These are phyloP conservation scores for Melanotaenia nigrans DNA, from an alignment of 2,797 vertebrate genomes.

Conservation along the genomic window DNA sequence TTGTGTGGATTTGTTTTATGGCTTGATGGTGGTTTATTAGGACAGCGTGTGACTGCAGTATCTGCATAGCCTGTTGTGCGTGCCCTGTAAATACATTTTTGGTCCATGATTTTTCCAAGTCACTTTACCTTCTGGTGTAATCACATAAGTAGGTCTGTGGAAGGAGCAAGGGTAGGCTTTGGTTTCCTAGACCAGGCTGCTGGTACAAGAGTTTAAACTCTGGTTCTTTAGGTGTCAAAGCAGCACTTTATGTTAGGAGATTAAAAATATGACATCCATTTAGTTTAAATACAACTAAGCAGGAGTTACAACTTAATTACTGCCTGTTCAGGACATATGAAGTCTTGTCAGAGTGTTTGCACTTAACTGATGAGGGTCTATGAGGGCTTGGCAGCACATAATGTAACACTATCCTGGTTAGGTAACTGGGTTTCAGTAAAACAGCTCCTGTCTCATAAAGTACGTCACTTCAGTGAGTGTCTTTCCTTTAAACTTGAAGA, in stretches of 20 bases:
- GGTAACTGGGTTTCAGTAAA: conserved; percentile 26
- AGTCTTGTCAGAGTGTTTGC: conserved; percentile 21
- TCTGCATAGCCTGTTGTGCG: background rate
- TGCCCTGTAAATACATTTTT: background rate
- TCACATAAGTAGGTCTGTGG: conserved; percentile 16
- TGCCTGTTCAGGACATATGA: conserved; percentile 12
- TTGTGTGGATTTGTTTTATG: background rate
- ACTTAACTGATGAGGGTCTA: background rate
- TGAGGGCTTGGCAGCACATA: background rate
- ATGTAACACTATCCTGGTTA: conserved; percentile 12
- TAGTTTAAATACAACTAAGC: conserved; percentile 28
- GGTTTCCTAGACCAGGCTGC: conserved; percentile 14
- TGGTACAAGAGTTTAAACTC: conserved; percentile 2
- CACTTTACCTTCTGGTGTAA: conserved; percentile 20
- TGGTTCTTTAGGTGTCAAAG: conserved; percentile 28
- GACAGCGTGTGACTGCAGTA: background rate
- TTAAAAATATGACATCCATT: conserved; percentile 49
- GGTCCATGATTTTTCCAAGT: conserved; percentile 1
- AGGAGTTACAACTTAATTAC: conserved; percentile 39
- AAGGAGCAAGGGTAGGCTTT: conserved; percentile 7
- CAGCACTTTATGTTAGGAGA: conserved; percentile 47
- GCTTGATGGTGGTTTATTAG: conserved; percentile 1
- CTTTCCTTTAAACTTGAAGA: conserved; percentile 21
- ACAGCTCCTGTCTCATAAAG: background rate
- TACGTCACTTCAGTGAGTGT: conserved; percentile 3